phyloP scores from a whole-genome alignment of 2,113 vertebrate species.

The Indri indri region DNA sequence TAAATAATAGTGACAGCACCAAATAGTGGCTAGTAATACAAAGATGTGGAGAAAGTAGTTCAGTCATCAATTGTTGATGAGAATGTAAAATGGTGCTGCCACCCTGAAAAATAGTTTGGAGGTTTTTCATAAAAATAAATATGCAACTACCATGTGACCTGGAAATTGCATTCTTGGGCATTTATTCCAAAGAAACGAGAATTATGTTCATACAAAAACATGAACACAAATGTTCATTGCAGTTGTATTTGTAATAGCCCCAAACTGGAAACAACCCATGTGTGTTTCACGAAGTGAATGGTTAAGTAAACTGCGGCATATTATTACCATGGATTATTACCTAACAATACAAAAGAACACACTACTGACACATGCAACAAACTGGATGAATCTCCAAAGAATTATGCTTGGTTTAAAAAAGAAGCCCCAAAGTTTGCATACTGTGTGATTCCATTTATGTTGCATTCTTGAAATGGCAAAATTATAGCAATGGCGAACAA shows the following conservation, averaged over 20 bases:
- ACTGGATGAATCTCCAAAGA: background rate
- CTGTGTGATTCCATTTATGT: background rate
- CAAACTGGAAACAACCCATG: background rate
- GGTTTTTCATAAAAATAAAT: constrained; percentile 15
- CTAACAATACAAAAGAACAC: background rate
- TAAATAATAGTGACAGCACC: background rate
- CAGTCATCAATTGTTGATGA: background rate
- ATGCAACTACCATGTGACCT: background rate
- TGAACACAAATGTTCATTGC: background rate
- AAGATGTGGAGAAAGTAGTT: background rate
- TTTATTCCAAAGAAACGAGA: constrained; percentile 7
- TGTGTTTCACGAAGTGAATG: background rate
- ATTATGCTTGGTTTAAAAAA: background rate
- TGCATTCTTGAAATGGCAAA: background rate
- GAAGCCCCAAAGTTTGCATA: background rate
- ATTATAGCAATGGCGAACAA: background rate
- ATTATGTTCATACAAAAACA: background rate
- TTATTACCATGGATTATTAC: background rate
- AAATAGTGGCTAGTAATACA: background rate
- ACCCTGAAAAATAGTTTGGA: background rate
- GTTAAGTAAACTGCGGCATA: background rate
- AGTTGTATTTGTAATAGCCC: background rate
- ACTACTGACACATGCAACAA: background rate
- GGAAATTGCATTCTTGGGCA: background rate
- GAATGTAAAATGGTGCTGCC: background rate